Evolutionary conservation across 2,797 vertebrate species (phyloP), one percentile per base, ranked within the genome.

Genomic region (Pangasius macronema): DNA sequence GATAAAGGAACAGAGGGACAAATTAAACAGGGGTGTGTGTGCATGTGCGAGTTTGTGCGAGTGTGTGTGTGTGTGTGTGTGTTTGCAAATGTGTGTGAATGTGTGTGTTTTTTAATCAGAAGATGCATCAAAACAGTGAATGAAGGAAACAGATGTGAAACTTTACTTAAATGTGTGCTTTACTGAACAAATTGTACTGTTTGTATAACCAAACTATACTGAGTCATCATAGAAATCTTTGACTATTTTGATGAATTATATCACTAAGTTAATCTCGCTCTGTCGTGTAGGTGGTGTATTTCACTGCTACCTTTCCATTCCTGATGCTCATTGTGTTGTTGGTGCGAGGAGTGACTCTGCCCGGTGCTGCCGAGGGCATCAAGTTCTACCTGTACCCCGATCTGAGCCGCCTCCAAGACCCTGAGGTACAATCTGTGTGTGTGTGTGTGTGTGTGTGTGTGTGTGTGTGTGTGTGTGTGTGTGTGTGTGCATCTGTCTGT

Each of bases 341-440:
- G 90, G 95, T 99, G 87, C 97, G 98, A 39, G 99, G 98, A 0
- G 97, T 99, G 91, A 99, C 98, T 36, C 95, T 99, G 86, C 99
- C 99, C 0, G 99, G 99, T 9, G 99, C 98, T 18, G 89, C 96
- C 14, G 96, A 96, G 87, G 99, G 99, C 93, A 99, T 99, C 94
- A 99, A 97, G 91, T 99, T 99, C 94, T 99, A 99, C 91, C 97
- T 99, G 91, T 99, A 99, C 93, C 99, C 98, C 0, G 89, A 99
- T 91, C 95, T 99, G 90, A 95, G 94, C 87, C 98, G 99, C 91
- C 95, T 99, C 33, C 93, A 95, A 90, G 99, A 99, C 90, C 98
- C 99, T 87, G 97, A 99, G 97, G 99, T 99, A 92, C 27, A n/a
- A 55, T 1, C 79, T 46, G 27, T 36, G n/a, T 77, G 49, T 53